These are phyloP conservation scores for Meleagris gallopavo DNA, from an alignment of 2,113 vertebrate genomes.

Conservation along the genomic window DNA sequence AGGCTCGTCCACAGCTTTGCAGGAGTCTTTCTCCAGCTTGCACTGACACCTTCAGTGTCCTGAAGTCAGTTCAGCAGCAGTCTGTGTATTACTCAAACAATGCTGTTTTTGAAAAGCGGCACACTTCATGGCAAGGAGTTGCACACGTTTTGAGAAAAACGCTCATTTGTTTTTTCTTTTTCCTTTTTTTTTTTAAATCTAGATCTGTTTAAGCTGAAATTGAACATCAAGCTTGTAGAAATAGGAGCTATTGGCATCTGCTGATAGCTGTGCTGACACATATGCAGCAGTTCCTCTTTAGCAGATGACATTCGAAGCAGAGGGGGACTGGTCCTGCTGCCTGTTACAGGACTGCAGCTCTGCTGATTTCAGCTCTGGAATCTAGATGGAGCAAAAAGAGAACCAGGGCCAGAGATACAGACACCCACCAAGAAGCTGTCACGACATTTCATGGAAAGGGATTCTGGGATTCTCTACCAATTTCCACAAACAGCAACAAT, in stretches of 20 bases:
- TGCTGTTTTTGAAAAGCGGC: background rate
- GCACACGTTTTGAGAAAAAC: background rate
- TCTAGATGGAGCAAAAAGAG: rapidly evolving
- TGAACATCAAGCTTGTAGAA: background rate
- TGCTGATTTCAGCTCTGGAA: background rate
- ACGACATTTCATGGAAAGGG: background rate
- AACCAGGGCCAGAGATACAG: background rate
- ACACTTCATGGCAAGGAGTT: background rate
- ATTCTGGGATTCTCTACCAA: background rate
- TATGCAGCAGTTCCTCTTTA: background rate
- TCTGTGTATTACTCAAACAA: background rate
- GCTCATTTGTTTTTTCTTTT: background rate
- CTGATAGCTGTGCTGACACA: constrained; percentile 8
- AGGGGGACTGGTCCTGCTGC: background rate
- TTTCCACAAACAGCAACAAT: background rate
- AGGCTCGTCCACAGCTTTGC: background rate
- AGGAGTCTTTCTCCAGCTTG: background rate
- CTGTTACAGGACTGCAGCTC: background rate
- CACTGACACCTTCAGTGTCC: background rate
- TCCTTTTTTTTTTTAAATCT: background rate
- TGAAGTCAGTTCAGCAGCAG: background rate
- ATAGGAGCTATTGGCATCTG: constrained; percentile 38
- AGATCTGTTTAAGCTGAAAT: background rate
- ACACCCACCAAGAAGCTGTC: background rate
- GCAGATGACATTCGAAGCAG: rapidly evolving